phyloP scores from a whole-genome alignment of 2,113 vertebrate genomes.

The Carassius gibelio region DNA sequence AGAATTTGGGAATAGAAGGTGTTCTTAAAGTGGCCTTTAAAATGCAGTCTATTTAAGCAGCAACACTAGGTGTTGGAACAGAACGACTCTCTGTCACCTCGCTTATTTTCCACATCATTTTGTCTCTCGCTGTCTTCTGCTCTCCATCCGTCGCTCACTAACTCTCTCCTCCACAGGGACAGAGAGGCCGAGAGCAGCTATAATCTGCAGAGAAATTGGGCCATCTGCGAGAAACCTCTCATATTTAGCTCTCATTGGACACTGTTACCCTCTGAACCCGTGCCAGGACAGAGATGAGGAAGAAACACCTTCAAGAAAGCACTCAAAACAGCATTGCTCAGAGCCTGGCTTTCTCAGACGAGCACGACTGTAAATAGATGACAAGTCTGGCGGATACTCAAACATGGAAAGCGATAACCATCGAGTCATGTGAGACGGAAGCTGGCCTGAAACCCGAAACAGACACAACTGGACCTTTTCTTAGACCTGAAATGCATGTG shows the following conservation, averaged over 20 bases:
- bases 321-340: neutral
- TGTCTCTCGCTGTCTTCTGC: neutral
- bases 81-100: constrained; percentile 2
- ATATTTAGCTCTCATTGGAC: constrained; percentile 38
- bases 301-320: neutral
- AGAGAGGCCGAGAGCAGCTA: constrained; percentile 6
- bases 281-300: neutral
- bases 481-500: neutral
- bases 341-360: neutral
- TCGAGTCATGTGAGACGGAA: neutral
- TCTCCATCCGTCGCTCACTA: neutral
- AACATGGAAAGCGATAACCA: constrained; percentile 2
- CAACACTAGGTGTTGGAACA: neutral
- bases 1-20: neutral
- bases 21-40: neutral
- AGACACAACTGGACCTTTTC: neutral
- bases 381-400: neutral
- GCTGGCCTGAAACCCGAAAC: constrained; percentile 20
- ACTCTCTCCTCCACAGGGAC: constrained; percentile 5
- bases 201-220: constrained; percentile 46
- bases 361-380: neutral
- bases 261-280: constrained; percentile 22
- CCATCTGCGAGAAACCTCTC: constrained; percentile 5
- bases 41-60: neutral
- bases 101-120: constrained; percentile 1